These are phyloP conservation scores for Spicauda simplicius DNA, from an alignment of 2,888 invertebrate genomes.

Conservation along the genomic window DNA sequence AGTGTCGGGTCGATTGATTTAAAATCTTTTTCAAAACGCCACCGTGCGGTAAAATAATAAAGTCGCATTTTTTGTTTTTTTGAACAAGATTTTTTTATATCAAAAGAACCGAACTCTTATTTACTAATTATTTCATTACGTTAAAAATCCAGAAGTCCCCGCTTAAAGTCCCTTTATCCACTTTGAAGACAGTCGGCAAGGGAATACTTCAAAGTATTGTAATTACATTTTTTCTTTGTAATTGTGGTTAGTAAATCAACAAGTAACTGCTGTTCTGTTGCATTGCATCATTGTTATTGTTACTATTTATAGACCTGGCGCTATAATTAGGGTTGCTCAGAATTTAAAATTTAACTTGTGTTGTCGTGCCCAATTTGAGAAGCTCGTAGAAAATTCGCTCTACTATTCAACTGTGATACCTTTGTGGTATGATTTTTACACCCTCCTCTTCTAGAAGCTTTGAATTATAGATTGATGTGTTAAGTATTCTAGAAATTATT, in stretches of 20 bases:
- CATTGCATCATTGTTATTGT: conserved; percentile 5
- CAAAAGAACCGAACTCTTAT: background rate
- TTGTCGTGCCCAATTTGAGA: background rate
- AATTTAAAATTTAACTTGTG: background rate
- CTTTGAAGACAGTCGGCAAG: conserved; percentile 16
- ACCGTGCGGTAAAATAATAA: background rate
- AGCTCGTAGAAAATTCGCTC: background rate
- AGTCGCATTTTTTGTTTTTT: no score
- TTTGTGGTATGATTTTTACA: no score
- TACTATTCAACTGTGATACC: no score
- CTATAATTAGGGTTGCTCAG: conserved; percentile 6
- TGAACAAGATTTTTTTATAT: no score
- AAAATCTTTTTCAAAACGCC: background rate
- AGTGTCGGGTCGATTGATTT: background rate
- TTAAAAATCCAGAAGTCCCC: background rate
- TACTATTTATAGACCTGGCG: conserved; percentile 7
- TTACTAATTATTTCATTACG: conserved; percentile 8
- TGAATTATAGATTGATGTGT: no score
- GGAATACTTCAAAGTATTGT: conserved; percentile 21
- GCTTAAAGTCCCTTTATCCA: background rate
- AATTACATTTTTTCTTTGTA: conserved; percentile 15
- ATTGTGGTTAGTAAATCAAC: conserved; percentile 13
- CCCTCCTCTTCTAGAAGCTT: no score
- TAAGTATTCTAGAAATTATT: no score
- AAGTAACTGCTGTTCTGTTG: conserved; percentile 1